Evolutionary conservation across 2,888 invertebrate species (phyloP).

Genomic region (Torymus texanus): DNA sequence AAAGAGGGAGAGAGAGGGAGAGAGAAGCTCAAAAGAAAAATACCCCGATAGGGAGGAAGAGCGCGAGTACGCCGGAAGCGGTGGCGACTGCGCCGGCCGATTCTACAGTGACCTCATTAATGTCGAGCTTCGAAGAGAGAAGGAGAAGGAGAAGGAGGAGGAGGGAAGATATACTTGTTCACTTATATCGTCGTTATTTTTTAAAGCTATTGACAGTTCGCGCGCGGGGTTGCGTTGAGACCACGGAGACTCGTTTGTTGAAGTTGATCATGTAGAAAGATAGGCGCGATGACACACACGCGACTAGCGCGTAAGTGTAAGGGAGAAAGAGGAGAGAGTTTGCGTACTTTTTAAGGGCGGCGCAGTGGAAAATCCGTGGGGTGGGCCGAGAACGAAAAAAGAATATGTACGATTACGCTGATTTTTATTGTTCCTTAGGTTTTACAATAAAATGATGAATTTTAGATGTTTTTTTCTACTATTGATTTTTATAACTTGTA

Average conservation of each 20-base stretch:
- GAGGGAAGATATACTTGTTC: constrained; percentile 52
- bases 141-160: constrained; percentile 34
- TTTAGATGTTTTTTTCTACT: no score
- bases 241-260: constrained; percentile 39
- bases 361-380: no score
- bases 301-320: neutral
- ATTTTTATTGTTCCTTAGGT: no score
- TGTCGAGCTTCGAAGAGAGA: constrained; percentile 45
- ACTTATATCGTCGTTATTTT: constrained; percentile 58
- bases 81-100: neutral
- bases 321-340: no score
- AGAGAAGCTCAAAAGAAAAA: constrained; percentile 17
- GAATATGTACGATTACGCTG: no score
- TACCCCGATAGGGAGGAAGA: constrained; percentile 17
- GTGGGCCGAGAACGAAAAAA: no score
- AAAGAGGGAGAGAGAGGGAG: no score
- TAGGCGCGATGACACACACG: neutral
- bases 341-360: no score
- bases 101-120: constrained; percentile 39
- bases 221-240: constrained; percentile 12
- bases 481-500: no score
- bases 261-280: constrained; percentile 24
- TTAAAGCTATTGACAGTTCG: constrained; percentile 52
- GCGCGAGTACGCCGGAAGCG: neutral
- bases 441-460: no score